Percentiles rank a stretch among this genome's conserved stretches.
Evolutionary conservation across 2,113 vertebrate genomes (phyloP).

Genomic region (Poeciliopsis occidentalis): DNA sequence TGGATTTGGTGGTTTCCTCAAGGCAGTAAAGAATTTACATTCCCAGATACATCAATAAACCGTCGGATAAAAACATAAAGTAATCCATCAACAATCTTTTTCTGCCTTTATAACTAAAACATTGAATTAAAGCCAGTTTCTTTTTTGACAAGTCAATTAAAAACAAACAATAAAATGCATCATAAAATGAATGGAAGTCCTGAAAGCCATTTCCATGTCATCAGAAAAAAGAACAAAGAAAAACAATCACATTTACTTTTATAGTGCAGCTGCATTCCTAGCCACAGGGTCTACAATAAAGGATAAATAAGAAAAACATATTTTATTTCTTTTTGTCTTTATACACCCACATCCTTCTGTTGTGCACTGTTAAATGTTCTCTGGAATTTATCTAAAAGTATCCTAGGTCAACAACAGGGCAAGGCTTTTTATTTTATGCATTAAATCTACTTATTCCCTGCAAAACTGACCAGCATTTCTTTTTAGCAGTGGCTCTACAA

Average conservation of each 20-base stretch:
- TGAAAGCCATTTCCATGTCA: slow-evolving; percentile 44
- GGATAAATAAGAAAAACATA: slow-evolving; percentile 18
- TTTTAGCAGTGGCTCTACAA: slow-evolving; percentile 8
- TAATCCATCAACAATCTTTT: not conserved
- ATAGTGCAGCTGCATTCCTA: slow-evolving; percentile 35
- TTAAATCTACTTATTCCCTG: slow-evolving; percentile 50
- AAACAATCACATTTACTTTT: slow-evolving; percentile 35
- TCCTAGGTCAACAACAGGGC: slow-evolving; percentile 46
- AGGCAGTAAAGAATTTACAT: slow-evolving; percentile 34
- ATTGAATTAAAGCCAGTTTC: slow-evolving; percentile 22
- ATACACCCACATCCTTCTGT: slow-evolving; percentile 31
- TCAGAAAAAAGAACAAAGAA: slow-evolving; percentile 45
- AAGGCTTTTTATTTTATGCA: slow-evolving; percentile 39
- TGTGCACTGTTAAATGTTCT: slow-evolving; percentile 49
- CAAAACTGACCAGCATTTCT: slow-evolving; percentile 37
- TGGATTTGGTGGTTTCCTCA: slow-evolving; percentile 27
- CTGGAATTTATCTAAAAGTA: slow-evolving; percentile 47
- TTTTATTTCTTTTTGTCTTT: slow-evolving; percentile 50
- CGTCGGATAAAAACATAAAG: slow-evolving; percentile 41
- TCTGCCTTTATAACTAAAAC: slow-evolving; percentile 3
- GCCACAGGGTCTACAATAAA: slow-evolving; percentile 25
- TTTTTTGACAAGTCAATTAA: slow-evolving; percentile 24
- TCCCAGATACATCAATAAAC: slow-evolving; percentile 37
- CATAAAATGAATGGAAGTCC: slow-evolving; percentile 30
- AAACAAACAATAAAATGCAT: slow-evolving; percentile 27